Base-by-base conservation (phyloP, 2,797 vertebrate species). In the Sebastes baramenuke region DNA sequence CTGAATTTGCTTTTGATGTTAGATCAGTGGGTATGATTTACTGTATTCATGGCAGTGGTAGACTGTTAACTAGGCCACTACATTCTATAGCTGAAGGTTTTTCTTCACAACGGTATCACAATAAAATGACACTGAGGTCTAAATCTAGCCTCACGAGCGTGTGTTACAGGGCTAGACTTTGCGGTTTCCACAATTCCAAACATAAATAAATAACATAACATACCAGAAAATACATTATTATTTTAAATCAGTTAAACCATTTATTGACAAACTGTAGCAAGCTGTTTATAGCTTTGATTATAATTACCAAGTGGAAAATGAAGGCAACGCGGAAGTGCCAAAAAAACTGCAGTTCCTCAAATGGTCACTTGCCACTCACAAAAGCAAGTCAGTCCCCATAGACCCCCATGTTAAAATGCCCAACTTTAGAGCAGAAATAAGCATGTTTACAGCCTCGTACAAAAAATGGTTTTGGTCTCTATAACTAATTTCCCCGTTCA, bases 171-270 rank as follows among this genome's bases (percentile, higher is more conserved):
- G 72, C 22, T 20, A 13, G 16, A 79, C 36, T 58, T 77, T 56
- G 6, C 16, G 2, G 18, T 52, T 52, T 52, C 46, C 25, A 22
- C 34, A 52, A 8, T 74, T 81, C 13, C 6, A 72, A 6, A 67
- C 18, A 66, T 65, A 56, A 75, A 1, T 52, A 52, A 52, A 72
- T 77, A 16, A 38, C 12, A 62, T 32, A 42, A 68, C 56, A 79
- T 58, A 79, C 29, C 75, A 72, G 54, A 81, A 60, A 46, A 64
- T 56, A 80, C 3, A 20, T 66, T 59, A 59, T 71, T 2, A 79
- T 79, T 79, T 65, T 2, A 77, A 75, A 73, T 69, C 60, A 55
- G 46, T 67, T 83, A 72, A 82, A 55, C 60, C 65, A 18, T 82
- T 78, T 76, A 80, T 49, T 60, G 73, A 62, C 25, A 60, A 67